A percentile compares a stretch with the other conserved stretches of the same genome.
Conservation (phyloP, 2,888 invertebrate genomes). For the Atethmia centrago region DNA sequence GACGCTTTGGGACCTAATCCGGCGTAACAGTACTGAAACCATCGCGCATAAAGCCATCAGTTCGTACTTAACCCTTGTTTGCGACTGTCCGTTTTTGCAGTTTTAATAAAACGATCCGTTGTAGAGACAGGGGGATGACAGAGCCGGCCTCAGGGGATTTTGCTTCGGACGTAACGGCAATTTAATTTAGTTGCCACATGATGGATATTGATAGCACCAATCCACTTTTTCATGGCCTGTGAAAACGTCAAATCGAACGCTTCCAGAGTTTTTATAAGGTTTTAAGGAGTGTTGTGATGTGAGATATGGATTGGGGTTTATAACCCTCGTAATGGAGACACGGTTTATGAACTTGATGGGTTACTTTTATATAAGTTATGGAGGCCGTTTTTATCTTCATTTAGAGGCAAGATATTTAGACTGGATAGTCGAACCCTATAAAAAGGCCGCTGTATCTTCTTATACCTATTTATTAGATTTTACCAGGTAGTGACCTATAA, state of each 20-base stretch:
- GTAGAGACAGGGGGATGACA: conserved; percentile 69
- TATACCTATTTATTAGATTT: neutral
- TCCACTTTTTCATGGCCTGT: conserved; percentile 68
- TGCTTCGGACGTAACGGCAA: conserved; percentile 62
- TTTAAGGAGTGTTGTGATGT: conserved; percentile 43
- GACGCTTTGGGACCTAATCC: conserved; percentile 62
- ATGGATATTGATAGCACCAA: conserved; percentile 71
- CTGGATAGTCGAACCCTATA: conserved; percentile 6
- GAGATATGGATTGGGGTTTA: conserved; percentile 53
- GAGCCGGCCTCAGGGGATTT: conserved; percentile 65
- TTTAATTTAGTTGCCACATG: conserved; percentile 72
- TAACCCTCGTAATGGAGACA: conserved; percentile 44
- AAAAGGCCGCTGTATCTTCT: neutral
- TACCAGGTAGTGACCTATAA: neutral
- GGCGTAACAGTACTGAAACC: conserved; percentile 57
- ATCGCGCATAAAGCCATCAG: conserved; percentile 71
- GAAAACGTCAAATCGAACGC: conserved; percentile 61
- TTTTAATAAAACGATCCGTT: conserved; percentile 76
- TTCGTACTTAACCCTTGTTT: conserved; percentile 76
- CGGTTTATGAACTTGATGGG: conserved; percentile 48
- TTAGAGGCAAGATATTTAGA: conserved; percentile 26
- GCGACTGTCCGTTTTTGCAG: conserved; percentile 75
- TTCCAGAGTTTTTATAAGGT: conserved; percentile 62
- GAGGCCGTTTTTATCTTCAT: conserved; percentile 36
- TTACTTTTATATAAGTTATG: conserved; percentile 38